Percentiles rank a stretch among this genome's conserved stretches.
Evolutionary conservation across 2,888 invertebrate species (phyloP).

Genomic region (Elmis aenea): DNA sequence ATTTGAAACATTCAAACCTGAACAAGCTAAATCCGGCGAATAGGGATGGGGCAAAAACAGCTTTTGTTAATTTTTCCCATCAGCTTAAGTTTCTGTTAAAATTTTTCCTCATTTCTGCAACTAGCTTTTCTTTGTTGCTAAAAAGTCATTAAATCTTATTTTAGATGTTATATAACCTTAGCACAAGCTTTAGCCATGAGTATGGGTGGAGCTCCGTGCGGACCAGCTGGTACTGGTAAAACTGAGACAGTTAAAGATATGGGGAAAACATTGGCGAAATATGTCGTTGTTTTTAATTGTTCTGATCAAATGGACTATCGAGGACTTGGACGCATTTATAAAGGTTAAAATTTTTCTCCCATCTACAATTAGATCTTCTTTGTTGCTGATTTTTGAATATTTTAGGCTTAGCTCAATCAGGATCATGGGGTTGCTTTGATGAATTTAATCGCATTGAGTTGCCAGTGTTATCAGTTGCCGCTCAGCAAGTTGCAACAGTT

Average conservation of each 20-base stretch:
- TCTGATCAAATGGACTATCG: conserved; percentile 99
- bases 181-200: conserved; percentile 94
- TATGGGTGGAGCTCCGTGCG: conserved; percentile 94
- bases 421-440: conserved; percentile 97
- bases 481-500: conserved; percentile 94
- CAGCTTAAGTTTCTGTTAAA: too few species aligned
- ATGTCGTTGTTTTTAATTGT: conserved; percentile 95
- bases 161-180: conserved; percentile 92
- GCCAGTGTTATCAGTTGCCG: conserved; percentile 91
- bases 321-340: conserved; percentile 91
- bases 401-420: conserved; percentile 82
- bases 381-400: conserved; percentile 3
- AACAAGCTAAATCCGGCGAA: too few species aligned
- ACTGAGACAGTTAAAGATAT: conserved; percentile 98
- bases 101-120: too few species aligned
- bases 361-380: conserved; percentile 1
- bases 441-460: conserved; percentile 95
- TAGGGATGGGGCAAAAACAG: too few species aligned
- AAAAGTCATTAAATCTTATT: conserved; percentile 13
- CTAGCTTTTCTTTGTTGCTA: too few species aligned
- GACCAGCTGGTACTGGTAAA: conserved; percentile 97
- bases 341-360: conserved; percentile 52
- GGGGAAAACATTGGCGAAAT: conserved; percentile 96
- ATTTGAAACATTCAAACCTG: too few species aligned
- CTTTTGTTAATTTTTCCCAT: too few species aligned